Evolutionary conservation across 2,113 vertebrate genomes (phyloP), one percentile per base, ranked within the genome.

Genomic region (Hyperopisus bebe): DNA sequence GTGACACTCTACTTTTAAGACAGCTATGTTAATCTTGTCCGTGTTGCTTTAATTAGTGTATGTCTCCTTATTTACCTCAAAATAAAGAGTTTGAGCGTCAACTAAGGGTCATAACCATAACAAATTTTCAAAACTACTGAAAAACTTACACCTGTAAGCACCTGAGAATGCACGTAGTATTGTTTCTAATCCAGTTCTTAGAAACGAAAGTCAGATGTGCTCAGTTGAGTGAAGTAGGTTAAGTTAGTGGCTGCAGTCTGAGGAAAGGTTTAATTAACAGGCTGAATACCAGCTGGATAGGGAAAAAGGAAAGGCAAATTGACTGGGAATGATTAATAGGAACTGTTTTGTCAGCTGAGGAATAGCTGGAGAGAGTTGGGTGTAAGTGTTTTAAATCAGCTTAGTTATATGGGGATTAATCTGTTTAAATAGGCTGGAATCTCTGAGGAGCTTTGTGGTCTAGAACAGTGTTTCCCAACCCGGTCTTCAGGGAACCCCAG

Each of bases 231-330:
- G 92, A 95, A 94, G 92, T 94, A 93, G 94, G 94, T 94, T 94
- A 95, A 94, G 92, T 95, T 92, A 93, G 91, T 93, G 92, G 94
- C 91, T 91, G 92, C 89, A 90, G 93, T 90, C 35, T 91, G 89
- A 93, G 93, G 90, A 92, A 93, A 91, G 91, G 91, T 94, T 94
- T 94, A 95, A 95, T 95, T 94, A 95, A 90, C 88, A 35, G 92
- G 88, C 93, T 92, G 89, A 83, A 88, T 92, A 88, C 17, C 27
- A 48, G 48, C 86, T 50, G 8, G 66, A 47, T 35, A 70, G 92
- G 91, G 91, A 88, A 91, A 87, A 89, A 62, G 92, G 91, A 53
- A 84, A 91, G 90, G 8, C 50, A 92, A 89, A 90, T 91, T 55
- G 90, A 91, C 80, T 17, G 70, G 90, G 91, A 90, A 86, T 90